Evolutionary conservation across 1,140 invertebrate species (phyloP).

Genomic region (Drosophila orosa): DNA sequence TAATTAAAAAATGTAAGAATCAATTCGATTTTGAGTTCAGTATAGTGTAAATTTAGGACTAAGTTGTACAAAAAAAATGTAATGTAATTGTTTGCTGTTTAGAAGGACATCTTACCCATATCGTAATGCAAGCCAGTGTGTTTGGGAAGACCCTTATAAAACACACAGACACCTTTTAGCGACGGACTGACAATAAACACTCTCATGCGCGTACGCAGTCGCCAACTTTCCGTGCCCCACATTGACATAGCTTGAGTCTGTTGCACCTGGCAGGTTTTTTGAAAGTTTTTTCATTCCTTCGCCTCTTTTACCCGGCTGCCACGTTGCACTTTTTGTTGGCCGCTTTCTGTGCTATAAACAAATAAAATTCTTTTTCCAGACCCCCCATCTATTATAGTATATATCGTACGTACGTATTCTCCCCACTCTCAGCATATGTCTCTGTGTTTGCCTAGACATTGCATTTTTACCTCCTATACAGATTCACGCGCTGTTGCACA

Average conservation of each 20-base stretch:
- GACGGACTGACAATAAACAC: constrained; percentile 54
- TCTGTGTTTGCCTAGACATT: constrained; percentile 66
- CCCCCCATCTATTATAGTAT: constrained; percentile 6
- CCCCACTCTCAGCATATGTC: constrained; percentile 19
- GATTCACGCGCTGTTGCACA: constrained; percentile 76
- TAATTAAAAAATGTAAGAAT: background rate
- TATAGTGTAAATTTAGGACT: background rate
- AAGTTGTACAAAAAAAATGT: background rate
- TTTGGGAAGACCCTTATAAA: constrained; percentile 16
- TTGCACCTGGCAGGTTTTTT: constrained; percentile 49
- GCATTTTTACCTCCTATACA: constrained; percentile 57
- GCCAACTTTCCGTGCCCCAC: constrained; percentile 38
- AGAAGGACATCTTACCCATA: constrained; percentile 38
- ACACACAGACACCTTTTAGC: constrained; percentile 20
- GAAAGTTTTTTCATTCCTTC: constrained; percentile 17
- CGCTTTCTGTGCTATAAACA: constrained; percentile 68
- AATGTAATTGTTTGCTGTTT: background rate
- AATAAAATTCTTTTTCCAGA: constrained; percentile 58
- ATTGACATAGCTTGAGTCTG: constrained; percentile 59
- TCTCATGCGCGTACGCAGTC: constrained; percentile 1
- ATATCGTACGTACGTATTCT: background rate
- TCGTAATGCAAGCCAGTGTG: constrained; percentile 48
- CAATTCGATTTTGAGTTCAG: background rate
- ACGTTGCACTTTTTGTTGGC: constrained; percentile 72
- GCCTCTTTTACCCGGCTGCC: constrained; percentile 50